A percentile compares a stretch with the other conserved stretches of the same genome.
These are phyloP conservation scores for Mugil cephalus DNA, from an alignment of 2,113 vertebrate genomes.

Conservation along the genomic window DNA sequence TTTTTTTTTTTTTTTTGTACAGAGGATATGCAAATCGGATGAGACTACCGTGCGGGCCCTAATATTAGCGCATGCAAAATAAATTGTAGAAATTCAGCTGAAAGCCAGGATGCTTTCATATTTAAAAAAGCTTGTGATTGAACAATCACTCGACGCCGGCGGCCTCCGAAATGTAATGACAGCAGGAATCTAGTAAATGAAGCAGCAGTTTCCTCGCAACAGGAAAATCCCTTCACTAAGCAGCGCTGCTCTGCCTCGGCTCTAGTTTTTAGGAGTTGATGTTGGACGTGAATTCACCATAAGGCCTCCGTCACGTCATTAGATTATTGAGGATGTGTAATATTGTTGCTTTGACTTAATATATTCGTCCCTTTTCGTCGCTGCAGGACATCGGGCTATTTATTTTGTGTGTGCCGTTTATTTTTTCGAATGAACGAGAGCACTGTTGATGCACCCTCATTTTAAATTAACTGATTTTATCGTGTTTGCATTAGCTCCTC, in stretches of 20 bases:
- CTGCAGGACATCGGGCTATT: too few species aligned
- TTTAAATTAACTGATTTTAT: too few species aligned
- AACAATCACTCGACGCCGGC: slow-evolving; percentile 23
- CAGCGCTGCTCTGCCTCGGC: too few species aligned
- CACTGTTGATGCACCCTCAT: too few species aligned
- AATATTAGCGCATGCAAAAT: slow-evolving; percentile 57
- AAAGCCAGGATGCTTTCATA: slow-evolving; percentile 23
- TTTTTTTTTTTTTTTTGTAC: slow-evolving; percentile 76
- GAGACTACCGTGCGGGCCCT: slow-evolving; percentile 44
- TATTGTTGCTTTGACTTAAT: too few species aligned
- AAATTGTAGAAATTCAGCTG: slow-evolving; percentile 49
- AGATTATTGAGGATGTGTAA: too few species aligned
- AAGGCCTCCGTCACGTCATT: too few species aligned
- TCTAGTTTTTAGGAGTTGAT: background rate
- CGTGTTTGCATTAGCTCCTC: too few species aligned
- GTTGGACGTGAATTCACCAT: too few species aligned
- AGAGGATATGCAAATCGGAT: slow-evolving; percentile 70
- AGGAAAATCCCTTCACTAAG: slow-evolving; percentile 4
- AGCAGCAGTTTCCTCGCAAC: slow-evolving; percentile 25
- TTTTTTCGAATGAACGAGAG: too few species aligned
- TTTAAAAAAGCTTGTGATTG: slow-evolving; percentile 18
- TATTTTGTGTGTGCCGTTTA: too few species aligned
- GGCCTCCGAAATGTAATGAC: slow-evolving; percentile 20
- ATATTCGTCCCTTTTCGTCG: too few species aligned
- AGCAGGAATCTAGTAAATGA: slow-evolving; percentile 39